Evolutionary conservation across 2,113 vertebrate genomes (phyloP), one percentile per base, ranked within the genome.

Genomic region (Leucopsar rothschildi): DNA sequence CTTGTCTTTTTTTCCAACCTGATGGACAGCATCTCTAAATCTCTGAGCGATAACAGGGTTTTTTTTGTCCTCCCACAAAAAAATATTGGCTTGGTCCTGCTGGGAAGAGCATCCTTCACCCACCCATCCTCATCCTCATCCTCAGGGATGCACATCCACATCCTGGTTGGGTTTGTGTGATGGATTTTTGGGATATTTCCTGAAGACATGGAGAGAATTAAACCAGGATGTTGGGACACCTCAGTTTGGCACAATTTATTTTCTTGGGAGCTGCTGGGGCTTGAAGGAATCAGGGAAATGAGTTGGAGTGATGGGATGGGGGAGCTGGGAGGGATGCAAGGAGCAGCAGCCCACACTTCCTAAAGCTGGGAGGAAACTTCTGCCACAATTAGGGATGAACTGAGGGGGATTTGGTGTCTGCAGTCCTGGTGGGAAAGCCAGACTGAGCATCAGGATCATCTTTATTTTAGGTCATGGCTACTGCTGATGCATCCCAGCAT

Each of bases 161-260:
- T 35, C 68, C 49, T 7, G 6, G 0, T 3, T 4, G 59, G n/a
- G 31, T 68, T 73, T 16, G n/a, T 2, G 15, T 1, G 2, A 2
- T 23, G 49, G 53, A 29, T 66, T 52, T 17, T 4, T 24, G 57
- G 28, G 28, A 11, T 45, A 0, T 64, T 94, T 78, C 59, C 49
- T 21, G 59, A 27, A 47, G 22, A 18, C 1, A 0, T 3, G 47
- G 70, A n/a, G 33, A 12, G 71, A 47, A 63, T 61, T 1, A 29
- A 8, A 25, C 53, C 0, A 2, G 57, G 13, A 1, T 71, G 52
- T 28, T 55, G 50, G 40, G 25, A 42, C n/a, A 14, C 3, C 47
- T 64, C 8, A 1, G 0, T 40, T 63, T 45, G 59, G 25, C 37
- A 11, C 8, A 1, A 3, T 22, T 63, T 6, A 0, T 79, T 56